phyloP scores from a whole-genome alignment of 1,140 invertebrate genomes.

The Euwallacea similis region DNA sequence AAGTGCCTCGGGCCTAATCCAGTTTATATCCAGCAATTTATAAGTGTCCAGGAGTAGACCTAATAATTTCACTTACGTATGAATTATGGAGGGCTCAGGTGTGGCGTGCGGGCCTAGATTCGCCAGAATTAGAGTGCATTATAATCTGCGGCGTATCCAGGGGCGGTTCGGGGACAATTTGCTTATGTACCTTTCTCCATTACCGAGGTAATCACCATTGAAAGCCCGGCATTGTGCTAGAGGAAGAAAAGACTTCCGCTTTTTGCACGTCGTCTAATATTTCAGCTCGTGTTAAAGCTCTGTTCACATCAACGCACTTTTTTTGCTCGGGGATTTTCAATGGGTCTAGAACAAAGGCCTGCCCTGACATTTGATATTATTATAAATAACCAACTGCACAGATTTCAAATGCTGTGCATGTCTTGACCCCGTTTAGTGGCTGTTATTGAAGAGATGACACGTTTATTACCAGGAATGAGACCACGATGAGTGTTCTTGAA shows the following conservation, averaged over 20 bases:
- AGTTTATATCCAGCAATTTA: constrained; percentile 27
- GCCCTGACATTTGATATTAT: too few relatives aligned
- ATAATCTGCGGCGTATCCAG: constrained; percentile 8
- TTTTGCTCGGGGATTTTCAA: too few relatives aligned
- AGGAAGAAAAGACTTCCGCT: not conserved
- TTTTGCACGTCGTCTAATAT: not conserved
- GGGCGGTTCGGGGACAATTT: not conserved
- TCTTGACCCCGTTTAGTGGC: too few relatives aligned
- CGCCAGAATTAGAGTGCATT: constrained; percentile 12
- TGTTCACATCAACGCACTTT: too few relatives aligned
- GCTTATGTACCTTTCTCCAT: not conserved
- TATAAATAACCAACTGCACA: too few relatives aligned
- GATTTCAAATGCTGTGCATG: too few relatives aligned
- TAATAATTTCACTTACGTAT: constrained; percentile 30
- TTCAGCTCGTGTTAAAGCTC: not conserved
- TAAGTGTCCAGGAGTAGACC: constrained; percentile 30
- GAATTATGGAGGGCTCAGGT: constrained; percentile 27
- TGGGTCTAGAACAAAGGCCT: too few relatives aligned
- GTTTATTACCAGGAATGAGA: too few relatives aligned
- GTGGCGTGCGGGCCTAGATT: constrained; percentile 6
- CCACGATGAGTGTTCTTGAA: too few relatives aligned
- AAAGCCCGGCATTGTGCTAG: not conserved
- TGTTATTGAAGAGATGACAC: too few relatives aligned
- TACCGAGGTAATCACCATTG: not conserved
- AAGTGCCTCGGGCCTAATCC: constrained; percentile 18